Conservation (phyloP, 2,888 invertebrate genomes). For the Pandemis corylana region DNA sequence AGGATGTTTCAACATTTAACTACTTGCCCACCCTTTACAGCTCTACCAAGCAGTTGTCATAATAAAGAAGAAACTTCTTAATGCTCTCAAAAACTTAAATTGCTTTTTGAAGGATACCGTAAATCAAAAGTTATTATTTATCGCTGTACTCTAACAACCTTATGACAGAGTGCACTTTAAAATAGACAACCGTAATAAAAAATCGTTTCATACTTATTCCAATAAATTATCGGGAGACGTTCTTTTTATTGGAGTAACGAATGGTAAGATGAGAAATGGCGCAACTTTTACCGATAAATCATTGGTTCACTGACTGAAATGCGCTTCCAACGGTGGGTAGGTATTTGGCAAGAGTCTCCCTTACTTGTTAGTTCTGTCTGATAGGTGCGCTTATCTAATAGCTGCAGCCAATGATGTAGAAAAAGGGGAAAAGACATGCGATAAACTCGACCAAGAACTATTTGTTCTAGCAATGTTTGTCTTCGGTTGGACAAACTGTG, state of each 20-base stretch:
- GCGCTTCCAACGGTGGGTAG: slow-evolving; percentile 69
- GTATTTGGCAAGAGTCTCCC: slow-evolving; percentile 73
- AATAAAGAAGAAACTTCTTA: slow-evolving; percentile 52
- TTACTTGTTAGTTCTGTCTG: slow-evolving; percentile 69
- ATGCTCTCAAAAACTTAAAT: slow-evolving; percentile 47
- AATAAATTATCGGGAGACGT: slow-evolving; percentile 81
- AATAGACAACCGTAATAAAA: slow-evolving; percentile 77
- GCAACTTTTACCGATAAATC: slow-evolving; percentile 82
- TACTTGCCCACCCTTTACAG: slow-evolving; percentile 8
- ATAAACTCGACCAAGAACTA: slow-evolving; percentile 39
- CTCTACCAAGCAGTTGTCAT: slow-evolving; percentile 35
- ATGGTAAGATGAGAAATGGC: slow-evolving; percentile 83
- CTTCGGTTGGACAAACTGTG: slow-evolving; percentile 32
- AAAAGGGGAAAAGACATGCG: slow-evolving; percentile 51
- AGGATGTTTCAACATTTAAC: neutral
- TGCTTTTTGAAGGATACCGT: slow-evolving; percentile 58
- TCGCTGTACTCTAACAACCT: slow-evolving; percentile 72
- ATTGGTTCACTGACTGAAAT: slow-evolving; percentile 71
- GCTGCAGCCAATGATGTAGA: slow-evolving; percentile 65
- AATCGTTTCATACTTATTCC: slow-evolving; percentile 69
- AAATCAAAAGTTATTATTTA: slow-evolving; percentile 63
- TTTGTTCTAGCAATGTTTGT: slow-evolving; percentile 36
- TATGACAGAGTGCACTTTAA: slow-evolving; percentile 69
- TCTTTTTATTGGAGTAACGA: slow-evolving; percentile 84
- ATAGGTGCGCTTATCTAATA: slow-evolving; percentile 64